phyloP scores from a whole-genome alignment of 2,888 invertebrate species.

The Pterobdella sp. region DNA sequence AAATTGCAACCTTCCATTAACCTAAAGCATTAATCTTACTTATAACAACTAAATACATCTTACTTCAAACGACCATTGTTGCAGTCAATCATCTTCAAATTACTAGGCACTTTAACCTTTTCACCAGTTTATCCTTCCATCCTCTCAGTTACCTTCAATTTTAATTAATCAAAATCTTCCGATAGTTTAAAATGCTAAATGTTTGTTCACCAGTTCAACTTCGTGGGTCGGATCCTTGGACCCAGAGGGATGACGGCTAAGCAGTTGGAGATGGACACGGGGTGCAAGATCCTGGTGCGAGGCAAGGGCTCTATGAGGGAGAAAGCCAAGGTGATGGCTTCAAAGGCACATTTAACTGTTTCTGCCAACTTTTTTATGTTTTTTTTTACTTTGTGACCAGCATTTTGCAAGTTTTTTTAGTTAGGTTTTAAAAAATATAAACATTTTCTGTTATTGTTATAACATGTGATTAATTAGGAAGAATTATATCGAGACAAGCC shows the following conservation, averaged over 20 bases:
- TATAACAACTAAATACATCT: too few relatives aligned
- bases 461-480: too few relatives aligned
- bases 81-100: too few relatives aligned
- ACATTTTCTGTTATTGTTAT: too few relatives aligned
- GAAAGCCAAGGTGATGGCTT: conserved; percentile 82
- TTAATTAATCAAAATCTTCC: too few relatives aligned
- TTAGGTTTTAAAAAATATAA: background rate
- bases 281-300: conserved; percentile 99
- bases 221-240: conserved; percentile 97
- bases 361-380: background rate
- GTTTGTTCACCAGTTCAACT: conserved; percentile 96
- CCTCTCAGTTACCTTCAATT: too few relatives aligned
- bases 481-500: conserved; percentile 98
- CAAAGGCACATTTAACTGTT: background rate
- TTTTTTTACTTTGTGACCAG: background rate
- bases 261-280: conserved; percentile 98
- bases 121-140: too few relatives aligned
- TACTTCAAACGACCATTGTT: too few relatives aligned
- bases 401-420: background rate
- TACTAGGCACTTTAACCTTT: too few relatives aligned
- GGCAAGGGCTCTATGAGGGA: conserved; percentile 99
- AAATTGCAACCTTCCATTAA: too few relatives aligned
- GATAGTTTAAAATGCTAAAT: too few relatives aligned
- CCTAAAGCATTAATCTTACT: too few relatives aligned
- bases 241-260: conserved; percentile 99